Base-by-base conservation (phyloP, 2,113 vertebrate genomes). In the Aegithalos caudatus region DNA sequence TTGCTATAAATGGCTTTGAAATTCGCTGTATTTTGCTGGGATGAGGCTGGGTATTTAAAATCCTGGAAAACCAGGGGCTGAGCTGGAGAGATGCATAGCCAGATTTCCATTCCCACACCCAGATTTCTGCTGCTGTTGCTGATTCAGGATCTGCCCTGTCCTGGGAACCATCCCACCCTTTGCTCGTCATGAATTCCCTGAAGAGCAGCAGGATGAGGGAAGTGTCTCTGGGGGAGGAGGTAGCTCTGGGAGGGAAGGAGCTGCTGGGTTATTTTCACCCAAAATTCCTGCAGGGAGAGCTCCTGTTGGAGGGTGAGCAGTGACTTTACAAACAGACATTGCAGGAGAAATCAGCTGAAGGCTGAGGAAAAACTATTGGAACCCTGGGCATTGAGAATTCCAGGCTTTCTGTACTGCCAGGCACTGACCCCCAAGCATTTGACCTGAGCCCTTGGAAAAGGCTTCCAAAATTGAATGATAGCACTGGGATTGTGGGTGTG, bases 1-100 rank as follows among this genome's bases (percentile, higher is more conserved):
- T 53, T 67, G 6, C 17, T 58, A 25, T 11, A 51, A 77, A 77
- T 17, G 18, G 31, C 19, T 71, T 54, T 54, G 40, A 89, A 57
- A 83, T 54, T 51, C 0, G 2, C 14, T 22, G 19, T 21, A 19
- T 58, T 58, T 76, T 40, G 24, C 7, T 6, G 31, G 57, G 28
- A 16, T 74, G 57, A 62, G 31, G 4, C 0, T 27, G 33, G 27
- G 6, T 10, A 9, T 22, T 10, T 56, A 8, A 78, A 22, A 21
- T 6, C 2, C 12, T 48, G 9, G 47, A 54, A n/a, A 80, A 35
- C 3, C 0, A 1, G 14, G 22, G 22, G 4, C 2, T n/a, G 28
- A 51, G n/a, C 38, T 86, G 69, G 9, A 1, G 16, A n/a, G 40
- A 3, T 7, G 7, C 18, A 4, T 1, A 25, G 27, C 19, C 29